These are phyloP conservation scores for Stichopus chloronotus DNA, from an alignment of 35 echinoderm and acorn worm species.

Conservation along the genomic window DNA sequence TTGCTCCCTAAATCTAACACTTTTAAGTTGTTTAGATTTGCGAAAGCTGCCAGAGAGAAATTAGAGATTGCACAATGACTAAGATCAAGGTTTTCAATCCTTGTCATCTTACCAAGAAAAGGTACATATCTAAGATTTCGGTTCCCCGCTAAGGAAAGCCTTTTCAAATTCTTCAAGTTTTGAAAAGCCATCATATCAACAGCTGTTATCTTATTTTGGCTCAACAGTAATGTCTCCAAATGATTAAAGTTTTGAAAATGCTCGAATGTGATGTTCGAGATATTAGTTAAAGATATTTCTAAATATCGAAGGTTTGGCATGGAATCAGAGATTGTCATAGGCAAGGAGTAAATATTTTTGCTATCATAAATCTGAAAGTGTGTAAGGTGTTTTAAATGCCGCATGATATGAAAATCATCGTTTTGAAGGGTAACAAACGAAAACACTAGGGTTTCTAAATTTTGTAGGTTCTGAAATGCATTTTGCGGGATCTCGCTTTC, in stretches of 20 bases:
- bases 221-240: background rate
- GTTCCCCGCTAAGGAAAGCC: background rate
- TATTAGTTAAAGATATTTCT: background rate
- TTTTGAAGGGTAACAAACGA: background rate
- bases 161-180: background rate
- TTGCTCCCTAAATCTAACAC: background rate
- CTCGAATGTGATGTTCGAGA: background rate
- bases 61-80: background rate
- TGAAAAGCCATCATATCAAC: background rate
- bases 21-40: background rate
- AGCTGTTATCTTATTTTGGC: background rate
- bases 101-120: background rate
- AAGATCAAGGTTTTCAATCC: constrained; percentile 15
- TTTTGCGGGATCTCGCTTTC: background rate
- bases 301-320: constrained; percentile 18
- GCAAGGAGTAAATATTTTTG: background rate
- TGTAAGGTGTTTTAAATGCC: background rate
- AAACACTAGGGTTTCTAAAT: background rate
- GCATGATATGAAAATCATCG: constrained; percentile 9
- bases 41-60: background rate
- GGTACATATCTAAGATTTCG: background rate
- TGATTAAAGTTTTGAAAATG: background rate
- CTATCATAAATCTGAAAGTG: constrained; percentile 13
- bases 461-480: constrained; percentile 4
- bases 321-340: background rate